Conservation (phyloP, 1,140 invertebrate species). For the Drosophila leontia region DNA sequence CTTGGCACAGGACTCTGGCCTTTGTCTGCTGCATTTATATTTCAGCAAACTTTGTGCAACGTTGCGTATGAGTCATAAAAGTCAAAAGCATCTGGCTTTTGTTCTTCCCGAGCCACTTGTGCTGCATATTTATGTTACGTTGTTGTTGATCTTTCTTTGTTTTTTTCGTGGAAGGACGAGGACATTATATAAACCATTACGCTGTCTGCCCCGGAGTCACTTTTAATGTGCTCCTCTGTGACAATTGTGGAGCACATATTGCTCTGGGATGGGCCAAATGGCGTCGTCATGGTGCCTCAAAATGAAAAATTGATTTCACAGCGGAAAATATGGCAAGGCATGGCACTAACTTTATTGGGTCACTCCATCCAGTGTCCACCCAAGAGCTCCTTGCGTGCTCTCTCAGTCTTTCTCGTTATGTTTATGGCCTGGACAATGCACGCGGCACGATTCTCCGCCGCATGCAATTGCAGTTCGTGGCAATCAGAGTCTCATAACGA, state of each 20-base stretch:
- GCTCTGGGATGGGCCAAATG: conserved; percentile 14
- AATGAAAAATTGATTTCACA: conserved; percentile 80
- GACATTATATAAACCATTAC: conserved; percentile 69
- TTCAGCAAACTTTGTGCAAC: conserved; percentile 57
- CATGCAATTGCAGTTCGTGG: conserved; percentile 78
- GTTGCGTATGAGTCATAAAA: conserved; percentile 75
- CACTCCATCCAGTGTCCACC: conserved; percentile 36
- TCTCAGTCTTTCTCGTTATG: conserved; percentile 48
- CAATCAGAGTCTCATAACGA: conserved; percentile 73
- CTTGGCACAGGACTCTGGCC: conserved; percentile 34
- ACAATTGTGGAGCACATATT: conserved; percentile 65
- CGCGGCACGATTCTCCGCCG: conserved; percentile 24
- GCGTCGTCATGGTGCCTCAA: conserved; percentile 64
- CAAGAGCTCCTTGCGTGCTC: neutral
- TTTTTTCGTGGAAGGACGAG: conserved; percentile 14
- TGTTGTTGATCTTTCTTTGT: conserved; percentile 12
- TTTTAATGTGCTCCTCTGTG: conserved; percentile 59
- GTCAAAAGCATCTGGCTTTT: conserved; percentile 51
- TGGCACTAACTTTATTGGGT: conserved; percentile 69
- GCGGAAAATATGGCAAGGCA: conserved; percentile 59
- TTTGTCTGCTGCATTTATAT: conserved; percentile 41
- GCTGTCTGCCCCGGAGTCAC: conserved; percentile 56
- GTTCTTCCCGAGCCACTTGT: conserved; percentile 64
- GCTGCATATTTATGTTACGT: conserved; percentile 66
- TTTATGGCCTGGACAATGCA: conserved; percentile 56